Evolutionary conservation across 2,797 vertebrate species (phyloP), one percentile per base, ranked within the genome.

Genomic region (Hippoglossus hippoglossus): DNA sequence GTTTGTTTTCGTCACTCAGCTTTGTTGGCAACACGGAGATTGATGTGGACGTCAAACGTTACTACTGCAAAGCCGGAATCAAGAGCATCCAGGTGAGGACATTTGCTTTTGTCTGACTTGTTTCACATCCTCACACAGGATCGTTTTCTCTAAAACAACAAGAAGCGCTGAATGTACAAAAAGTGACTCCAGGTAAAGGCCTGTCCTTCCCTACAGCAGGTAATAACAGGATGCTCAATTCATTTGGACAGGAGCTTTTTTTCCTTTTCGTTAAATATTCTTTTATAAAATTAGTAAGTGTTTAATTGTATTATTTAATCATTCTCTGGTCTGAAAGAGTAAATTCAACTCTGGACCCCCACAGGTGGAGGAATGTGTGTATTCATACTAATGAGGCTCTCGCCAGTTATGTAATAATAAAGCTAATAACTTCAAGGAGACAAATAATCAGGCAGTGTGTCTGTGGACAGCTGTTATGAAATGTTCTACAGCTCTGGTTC

Each of bases 11-110:
- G n/a, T 72, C 34, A 47, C 82, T 36, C 89, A 99, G 98, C 93
- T 99, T 97, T 81, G 97, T 97, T 81, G 97, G 97, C 66, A 99
- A 99, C 86, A 98, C 96, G 58, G 98, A 97, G 85, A 97, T 99
- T 51, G 97, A 99, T 67, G 93, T 99, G 80, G 97, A 99, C 90
- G 95, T 99, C 90, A 99, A 97, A 89, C 95, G 96, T 52, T 99
- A 98, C 87, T 99, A 97, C 94, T 99, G 98, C 93, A 97, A 95
- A 96, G 98, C 98, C 54, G 98, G 98, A 51, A 98, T 99, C 67
- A 98, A 97, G 88, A 98, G 97, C 83, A 96, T 99, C 86, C 98
- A 99, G 96, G 97, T 99, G 79, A 91, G 89, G 19, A 57, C 24
- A 31, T 25, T 22, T 26, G 3, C 49, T 44, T 63, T 44, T 69